Evolutionary conservation across 1,140 invertebrate species (phyloP).

Genomic region (Schlechtendalia chinensis): DNA sequence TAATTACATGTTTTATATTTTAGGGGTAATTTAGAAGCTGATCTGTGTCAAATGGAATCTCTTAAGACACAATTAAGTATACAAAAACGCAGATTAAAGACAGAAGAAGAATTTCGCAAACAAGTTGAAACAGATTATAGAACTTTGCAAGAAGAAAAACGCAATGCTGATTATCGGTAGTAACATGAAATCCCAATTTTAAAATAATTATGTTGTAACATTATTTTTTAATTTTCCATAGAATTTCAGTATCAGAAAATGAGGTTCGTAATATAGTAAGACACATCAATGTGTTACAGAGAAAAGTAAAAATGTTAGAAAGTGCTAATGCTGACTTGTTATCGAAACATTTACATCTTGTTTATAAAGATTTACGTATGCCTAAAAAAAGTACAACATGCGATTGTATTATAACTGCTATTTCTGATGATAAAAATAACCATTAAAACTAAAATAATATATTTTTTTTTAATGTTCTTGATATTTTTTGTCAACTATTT

Average conservation of each 20-base stretch:
- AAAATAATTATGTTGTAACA: background rate
- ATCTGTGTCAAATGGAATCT: slow-evolving; percentile 55
- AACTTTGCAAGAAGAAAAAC: slow-evolving; percentile 55
- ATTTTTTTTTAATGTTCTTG: background rate
- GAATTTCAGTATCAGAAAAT: slow-evolving; percentile 37
- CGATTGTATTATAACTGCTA: slow-evolving; percentile 48
- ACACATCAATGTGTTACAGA: slow-evolving; percentile 54
- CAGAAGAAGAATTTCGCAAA: slow-evolving; percentile 56
- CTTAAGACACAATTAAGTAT: slow-evolving; percentile 55
- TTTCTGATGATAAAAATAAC: slow-evolving; percentile 5
- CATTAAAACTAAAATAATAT: no score
- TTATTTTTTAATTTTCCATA: background rate
- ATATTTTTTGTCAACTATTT: background rate
- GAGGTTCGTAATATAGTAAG: slow-evolving; percentile 52
- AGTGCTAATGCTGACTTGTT: slow-evolving; percentile 55
- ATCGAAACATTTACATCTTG: slow-evolving; percentile 54
- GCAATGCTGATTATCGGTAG: slow-evolving; percentile 54
- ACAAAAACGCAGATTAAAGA: slow-evolving; percentile 54
- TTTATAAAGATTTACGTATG: slow-evolving; percentile 53
- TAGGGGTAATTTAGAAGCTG: slow-evolving; percentile 55
- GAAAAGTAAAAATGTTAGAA: slow-evolving; percentile 55
- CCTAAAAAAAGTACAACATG: slow-evolving; percentile 52
- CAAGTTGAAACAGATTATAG: slow-evolving; percentile 56
- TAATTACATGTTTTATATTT: background rate
- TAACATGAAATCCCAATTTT: background rate